Evolutionary conservation across 2,888 invertebrate species (phyloP), one percentile per base, ranked within the genome.

Genomic region (Cerceris rybyensis): DNA sequence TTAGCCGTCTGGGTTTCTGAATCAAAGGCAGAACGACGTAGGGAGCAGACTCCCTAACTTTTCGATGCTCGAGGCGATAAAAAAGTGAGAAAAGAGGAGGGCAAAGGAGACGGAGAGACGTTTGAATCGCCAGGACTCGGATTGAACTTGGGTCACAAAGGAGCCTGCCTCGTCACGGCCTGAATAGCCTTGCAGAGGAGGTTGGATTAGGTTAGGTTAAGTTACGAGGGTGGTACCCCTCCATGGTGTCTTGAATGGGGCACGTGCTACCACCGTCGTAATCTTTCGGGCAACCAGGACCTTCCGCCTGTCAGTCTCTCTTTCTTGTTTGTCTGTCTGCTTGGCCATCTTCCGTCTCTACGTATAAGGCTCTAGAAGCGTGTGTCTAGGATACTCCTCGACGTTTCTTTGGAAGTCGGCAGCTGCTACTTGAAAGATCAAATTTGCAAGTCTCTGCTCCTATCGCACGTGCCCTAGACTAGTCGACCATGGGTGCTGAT

Each of bases 251-350:
- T 77, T 89, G 87, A 90, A 90, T 89, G 88, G 89, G 90, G 89
- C 91, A 91, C 91, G 91, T 88, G 91, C 91, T 91, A 87, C 89
- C 87, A 86, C 70, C 82, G 83, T 77, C 80, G 81, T 81, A 83
- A 78, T 82, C 84, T 83, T 77, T 80, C 50, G 63, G 73, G 65
- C 78, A 58, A 80, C 64, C 75, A 60, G 50, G 71, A 65, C 74
- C 82, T 81, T 80, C 75, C 68, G 80, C 70, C 82, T 80, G 74
- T 65, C 70, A 71, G 80, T 82, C 75, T 60, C 70, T 80, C 76
- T 59, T 82, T 76, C 80, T 73, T 68, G 66, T 82, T 75, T 78
- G 68, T 85, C 85, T 76, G 76, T 85, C 78, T 78, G 17, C 73
- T 57, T 42, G 43, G 80, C 59, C 68, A 70, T 73, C 81, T 73